Evolutionary conservation across 1,140 invertebrate species (phyloP).

Genomic region (Thereuonema tuberculata): DNA sequence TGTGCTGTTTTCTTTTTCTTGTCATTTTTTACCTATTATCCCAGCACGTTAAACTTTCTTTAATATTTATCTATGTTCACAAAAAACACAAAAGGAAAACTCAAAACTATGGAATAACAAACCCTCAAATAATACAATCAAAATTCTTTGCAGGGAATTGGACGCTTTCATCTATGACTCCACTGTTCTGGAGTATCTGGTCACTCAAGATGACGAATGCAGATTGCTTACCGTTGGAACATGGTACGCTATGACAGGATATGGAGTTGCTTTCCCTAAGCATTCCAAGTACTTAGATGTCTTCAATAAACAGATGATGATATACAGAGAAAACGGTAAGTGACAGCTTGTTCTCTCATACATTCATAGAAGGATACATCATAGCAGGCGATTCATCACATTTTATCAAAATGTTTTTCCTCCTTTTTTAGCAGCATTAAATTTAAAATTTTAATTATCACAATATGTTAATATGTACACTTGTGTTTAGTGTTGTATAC

Average conservation of each 20-base stretch:
- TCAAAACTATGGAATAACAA: too few relatives aligned
- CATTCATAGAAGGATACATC: conserved; percentile 1
- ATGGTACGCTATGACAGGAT: conserved; percentile 82
- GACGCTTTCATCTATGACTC: conserved; percentile 99
- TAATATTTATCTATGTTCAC: too few relatives aligned
- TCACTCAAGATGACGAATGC: conserved; percentile 91
- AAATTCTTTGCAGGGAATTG: conserved; percentile 48
- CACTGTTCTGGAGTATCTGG: conserved; percentile 90
- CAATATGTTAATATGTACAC: too few relatives aligned
- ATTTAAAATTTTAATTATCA: too few relatives aligned
- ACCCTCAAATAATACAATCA: too few relatives aligned
- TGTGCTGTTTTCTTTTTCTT: too few relatives aligned
- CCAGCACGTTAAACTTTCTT: too few relatives aligned
- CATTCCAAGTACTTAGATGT: conserved; percentile 89
- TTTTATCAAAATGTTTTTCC: not conserved
- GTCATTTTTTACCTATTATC: too few relatives aligned
- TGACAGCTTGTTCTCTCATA: too few relatives aligned
- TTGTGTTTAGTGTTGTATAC: too few relatives aligned
- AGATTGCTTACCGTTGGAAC: conserved; percentile 85
- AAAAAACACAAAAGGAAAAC: too few relatives aligned
- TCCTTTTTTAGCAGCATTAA: not conserved
- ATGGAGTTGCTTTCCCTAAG: conserved; percentile 88
- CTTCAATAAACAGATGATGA: conserved; percentile 87
- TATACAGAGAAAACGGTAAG: conserved; percentile 85
- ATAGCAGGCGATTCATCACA: not conserved